Base-by-base conservation (phyloP, 2,888 invertebrate genomes). In the Sericinus montela region DNA sequence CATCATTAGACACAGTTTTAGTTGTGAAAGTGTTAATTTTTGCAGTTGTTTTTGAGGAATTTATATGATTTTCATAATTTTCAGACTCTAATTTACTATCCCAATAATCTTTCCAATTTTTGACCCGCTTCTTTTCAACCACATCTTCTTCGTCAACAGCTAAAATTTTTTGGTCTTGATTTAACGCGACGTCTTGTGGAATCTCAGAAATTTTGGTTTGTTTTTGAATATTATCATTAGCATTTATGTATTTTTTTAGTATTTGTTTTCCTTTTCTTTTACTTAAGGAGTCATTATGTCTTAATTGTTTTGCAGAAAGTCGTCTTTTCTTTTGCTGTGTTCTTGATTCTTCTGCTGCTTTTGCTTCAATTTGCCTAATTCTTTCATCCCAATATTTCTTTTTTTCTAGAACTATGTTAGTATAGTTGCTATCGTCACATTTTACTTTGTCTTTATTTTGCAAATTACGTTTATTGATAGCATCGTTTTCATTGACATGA, bases 381-480 rank as follows among this genome's bases (percentile, higher is more conserved):
- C 70, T 83, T 48, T 89, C 85, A 63, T 89, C 89, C 89, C 88
- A 89, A 56, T 86, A 89, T 63, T 80, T 82, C 65, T 88, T 89
- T 58, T 77, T 84, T 63, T 89, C 88, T 30, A 78, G 68, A 9
- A 89, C 88, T 55, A 89, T 82, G 51, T 88, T 89, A 38, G 62
- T 69, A 30, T 58, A 56, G 25, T 49, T 64, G 50, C 56, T 59
- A 53, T 78, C 75, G 8, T 81, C 77, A 58, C 83, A 83, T 57
- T 75, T 69, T 37, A 60, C 72, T 66, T 75, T 63, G 30, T 66
- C 59, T 50, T 57, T 67, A 44, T 57, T 62, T 49, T 55, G 48
- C 44, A 47, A 54, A 8, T 19, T 45, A 28, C 58, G 39, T 35
- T 60, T 54, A 46, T 59, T 49, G 48, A 51, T 35, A 45, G 60